Evolutionary conservation across 2,888 invertebrate species (phyloP).

Genomic region (Caenorhabditis panamensis): DNA sequence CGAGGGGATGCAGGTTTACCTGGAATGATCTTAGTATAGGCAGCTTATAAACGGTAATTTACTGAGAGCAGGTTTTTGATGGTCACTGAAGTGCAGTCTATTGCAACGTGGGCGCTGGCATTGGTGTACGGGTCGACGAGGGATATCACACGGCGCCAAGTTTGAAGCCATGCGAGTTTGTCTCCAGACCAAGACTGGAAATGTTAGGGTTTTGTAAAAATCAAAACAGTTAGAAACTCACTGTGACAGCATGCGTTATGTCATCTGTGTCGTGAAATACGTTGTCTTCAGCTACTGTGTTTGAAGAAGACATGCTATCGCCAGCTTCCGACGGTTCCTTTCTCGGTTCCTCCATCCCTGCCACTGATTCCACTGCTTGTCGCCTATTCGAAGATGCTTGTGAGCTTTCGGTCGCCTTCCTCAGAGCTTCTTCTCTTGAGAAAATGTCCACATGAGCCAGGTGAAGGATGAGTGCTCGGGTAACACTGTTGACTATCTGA

Average conservation of each 20-base stretch:
- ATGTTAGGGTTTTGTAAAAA: neutral
- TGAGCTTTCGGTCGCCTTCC: conserved; percentile 58
- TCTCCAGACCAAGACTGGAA: conserved; percentile 73
- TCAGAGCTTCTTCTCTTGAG: conserved; percentile 65
- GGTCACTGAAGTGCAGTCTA: conserved; percentile 73
- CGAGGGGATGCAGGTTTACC: conserved; percentile 71
- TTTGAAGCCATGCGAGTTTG: conserved; percentile 73
- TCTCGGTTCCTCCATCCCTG: conserved; percentile 35
- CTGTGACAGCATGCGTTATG: conserved; percentile 67
- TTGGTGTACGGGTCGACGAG: conserved; percentile 73
- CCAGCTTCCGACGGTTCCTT: conserved; percentile 46
- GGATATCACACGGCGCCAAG: conserved; percentile 77
- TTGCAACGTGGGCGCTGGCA: conserved; percentile 68
- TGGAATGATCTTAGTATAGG: conserved; percentile 6
- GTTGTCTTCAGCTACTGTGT: conserved; percentile 63
- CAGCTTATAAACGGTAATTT: conserved; percentile 5
- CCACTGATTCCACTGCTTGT: conserved; percentile 53
- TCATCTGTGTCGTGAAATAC: conserved; percentile 73
- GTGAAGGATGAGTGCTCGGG: conserved; percentile 93
- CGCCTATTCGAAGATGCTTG: conserved; percentile 20
- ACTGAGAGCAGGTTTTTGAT: conserved; percentile 73
- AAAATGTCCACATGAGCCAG: conserved; percentile 92
- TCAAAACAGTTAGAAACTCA: conserved; percentile 17
- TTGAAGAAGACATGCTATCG: conserved; percentile 40
- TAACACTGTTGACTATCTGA: conserved; percentile 85